Conservation (phyloP, 2,888 invertebrate species). For the Spisula solida region DNA sequence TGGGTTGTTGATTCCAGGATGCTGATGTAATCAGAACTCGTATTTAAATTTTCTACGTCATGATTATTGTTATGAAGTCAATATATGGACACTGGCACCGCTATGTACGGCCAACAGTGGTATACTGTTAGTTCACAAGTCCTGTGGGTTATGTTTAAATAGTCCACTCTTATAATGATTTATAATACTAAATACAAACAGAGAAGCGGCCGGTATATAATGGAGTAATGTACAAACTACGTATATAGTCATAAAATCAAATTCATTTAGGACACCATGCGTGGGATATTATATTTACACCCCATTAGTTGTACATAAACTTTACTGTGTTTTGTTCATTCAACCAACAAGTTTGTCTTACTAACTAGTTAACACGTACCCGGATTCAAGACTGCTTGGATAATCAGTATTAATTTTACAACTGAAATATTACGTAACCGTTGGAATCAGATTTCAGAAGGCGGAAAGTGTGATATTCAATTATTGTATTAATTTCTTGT, state of each 20-base stretch:
- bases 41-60: background rate
- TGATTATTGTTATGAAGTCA: background rate
- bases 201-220: background rate
- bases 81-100: background rate
- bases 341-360: background rate
- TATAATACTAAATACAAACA: background rate
- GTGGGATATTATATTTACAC: background rate
- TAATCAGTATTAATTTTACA: too few relatives aligned
- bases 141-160: background rate
- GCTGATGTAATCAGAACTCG: background rate
- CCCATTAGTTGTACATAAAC: background rate
- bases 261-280: slow-evolving; percentile 4
- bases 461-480: too few relatives aligned
- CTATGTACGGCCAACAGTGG: background rate
- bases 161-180: background rate
- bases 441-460: too few relatives aligned
- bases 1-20: background rate
- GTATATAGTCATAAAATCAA: background rate
- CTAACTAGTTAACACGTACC: too few relatives aligned
- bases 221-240: background rate
- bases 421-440: too few relatives aligned
- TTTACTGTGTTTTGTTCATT: background rate
- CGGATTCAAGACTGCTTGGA: too few relatives aligned
- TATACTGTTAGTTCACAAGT: background rate
- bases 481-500: too few relatives aligned